Evolutionary conservation across 2,888 invertebrate genomes (phyloP).

Genomic region (Phaonia tiefii): DNA sequence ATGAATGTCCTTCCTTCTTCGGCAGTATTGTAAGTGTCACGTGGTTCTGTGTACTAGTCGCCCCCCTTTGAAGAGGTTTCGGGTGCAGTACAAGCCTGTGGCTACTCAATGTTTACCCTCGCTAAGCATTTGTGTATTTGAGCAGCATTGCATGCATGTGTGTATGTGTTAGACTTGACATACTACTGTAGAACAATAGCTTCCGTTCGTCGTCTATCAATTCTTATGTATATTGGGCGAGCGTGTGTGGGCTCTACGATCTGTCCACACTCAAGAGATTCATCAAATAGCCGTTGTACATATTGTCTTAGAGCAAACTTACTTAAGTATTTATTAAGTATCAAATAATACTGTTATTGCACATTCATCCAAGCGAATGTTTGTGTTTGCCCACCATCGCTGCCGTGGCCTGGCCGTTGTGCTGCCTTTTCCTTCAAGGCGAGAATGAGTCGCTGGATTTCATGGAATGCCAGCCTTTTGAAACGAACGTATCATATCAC

Average conservation of each 20-base stretch:
- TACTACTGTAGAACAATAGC: conserved; percentile 46
- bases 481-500: conserved; percentile 49
- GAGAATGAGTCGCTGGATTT: conserved; percentile 16
- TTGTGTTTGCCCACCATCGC: conserved; percentile 7
- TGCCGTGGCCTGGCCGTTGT: conserved; percentile 37
- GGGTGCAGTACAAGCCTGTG: conserved; percentile 33
- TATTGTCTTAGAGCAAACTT: conserved; percentile 32
- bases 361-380: conserved; percentile 50
- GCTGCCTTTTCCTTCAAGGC: no score
- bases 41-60: conserved; percentile 41
- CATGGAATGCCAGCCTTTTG: conserved; percentile 23
- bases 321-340: conserved; percentile 64
- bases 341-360: conserved; percentile 59
- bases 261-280: conserved; percentile 27
- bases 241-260: conserved; percentile 7
- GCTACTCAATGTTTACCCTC: conserved; percentile 40
- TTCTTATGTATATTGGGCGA: conserved; percentile 33
- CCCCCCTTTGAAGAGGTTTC: conserved; percentile 1
- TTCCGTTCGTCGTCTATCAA: conserved; percentile 38
- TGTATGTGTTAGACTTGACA: conserved; percentile 46
- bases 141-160: not conserved
- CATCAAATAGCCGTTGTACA: conserved; percentile 6
- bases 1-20: conserved; percentile 36
- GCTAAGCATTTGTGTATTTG: conserved; percentile 51
- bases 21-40: conserved; percentile 47